These are phyloP conservation scores for Mastigias papua DNA, from an alignment of 30 jellyfish, hydroid and myxozoan genomes.

Conservation along the genomic window DNA sequence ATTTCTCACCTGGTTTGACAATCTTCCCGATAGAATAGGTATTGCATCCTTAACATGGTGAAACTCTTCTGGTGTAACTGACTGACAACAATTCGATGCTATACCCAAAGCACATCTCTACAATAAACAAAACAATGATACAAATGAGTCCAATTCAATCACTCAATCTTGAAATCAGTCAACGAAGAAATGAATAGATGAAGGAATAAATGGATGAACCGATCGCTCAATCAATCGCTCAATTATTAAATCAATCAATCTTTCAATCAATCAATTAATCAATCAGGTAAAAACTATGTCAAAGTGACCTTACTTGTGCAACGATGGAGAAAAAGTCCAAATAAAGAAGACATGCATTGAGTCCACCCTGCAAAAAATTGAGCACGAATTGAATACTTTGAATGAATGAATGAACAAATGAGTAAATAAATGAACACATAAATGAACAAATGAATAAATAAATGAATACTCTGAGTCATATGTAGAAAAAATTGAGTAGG, in stretches of 20 bases:
- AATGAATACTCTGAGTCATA: not conserved
- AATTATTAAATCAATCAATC: not conserved
- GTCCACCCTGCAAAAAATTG: conserved; percentile 87
- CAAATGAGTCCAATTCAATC: not conserved
- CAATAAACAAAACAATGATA: not conserved
- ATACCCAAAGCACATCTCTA: conserved; percentile 98
- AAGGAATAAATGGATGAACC: not conserved
- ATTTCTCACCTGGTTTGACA: conserved; percentile 80
- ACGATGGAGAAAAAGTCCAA: conserved; percentile 96
- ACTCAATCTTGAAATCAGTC: not conserved
- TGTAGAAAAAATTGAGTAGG: not conserved
- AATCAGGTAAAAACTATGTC: not conserved
- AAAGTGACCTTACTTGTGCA: conserved; percentile 80
- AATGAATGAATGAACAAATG: no score
- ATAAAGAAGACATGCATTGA: conserved; percentile 82
- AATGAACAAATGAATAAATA: no score
- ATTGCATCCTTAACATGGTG: conserved; percentile 88
- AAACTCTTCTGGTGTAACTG: conserved; percentile 92
- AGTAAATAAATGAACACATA: no score
- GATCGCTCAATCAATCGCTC: not conserved
- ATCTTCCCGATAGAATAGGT: conserved; percentile 81
- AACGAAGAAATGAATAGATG: not conserved
- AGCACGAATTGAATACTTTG: not conserved
- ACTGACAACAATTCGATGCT: conserved; percentile 97
- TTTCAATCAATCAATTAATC: not conserved